Evolutionary conservation across 2,888 invertebrate species (phyloP).

Genomic region (Chalcis sispes): DNA sequence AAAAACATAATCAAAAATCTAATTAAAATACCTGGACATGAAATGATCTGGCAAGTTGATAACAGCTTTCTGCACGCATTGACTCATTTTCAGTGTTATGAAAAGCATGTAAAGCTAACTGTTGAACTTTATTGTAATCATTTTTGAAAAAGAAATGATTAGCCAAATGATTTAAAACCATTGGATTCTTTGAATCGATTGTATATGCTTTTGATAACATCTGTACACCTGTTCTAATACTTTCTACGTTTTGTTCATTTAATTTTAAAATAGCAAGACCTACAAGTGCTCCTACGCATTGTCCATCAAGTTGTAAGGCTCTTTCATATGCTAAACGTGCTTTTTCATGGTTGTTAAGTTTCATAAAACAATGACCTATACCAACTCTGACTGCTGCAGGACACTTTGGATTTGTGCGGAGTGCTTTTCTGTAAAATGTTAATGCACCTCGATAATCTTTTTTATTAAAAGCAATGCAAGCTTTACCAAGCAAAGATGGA

Average conservation of each 20-base stretch:
- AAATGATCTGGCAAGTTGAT: conserved; percentile 96
- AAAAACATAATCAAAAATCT: no score
- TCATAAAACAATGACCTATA: conserved; percentile 99
- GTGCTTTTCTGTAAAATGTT: conserved; percentile 98
- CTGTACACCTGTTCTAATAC: conserved; percentile 95
- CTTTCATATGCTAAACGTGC: conserved; percentile 97
- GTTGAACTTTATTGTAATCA: conserved; percentile 97
- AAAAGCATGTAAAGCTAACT: conserved; percentile 97
- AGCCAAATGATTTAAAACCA: conserved; percentile 99
- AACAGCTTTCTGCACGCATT: conserved; percentile 99
- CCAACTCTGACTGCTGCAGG: conserved; percentile 97
- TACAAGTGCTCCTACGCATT: conserved; percentile 97
- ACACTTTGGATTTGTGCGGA: conserved; percentile 96
- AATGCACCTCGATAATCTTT: conserved; percentile 96
- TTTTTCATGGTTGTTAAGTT: conserved; percentile 95
- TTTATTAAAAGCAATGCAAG: conserved; percentile 98
- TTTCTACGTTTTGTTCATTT: conserved; percentile 94
- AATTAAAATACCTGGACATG: conserved; percentile 88
- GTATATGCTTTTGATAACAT: conserved; percentile 97
- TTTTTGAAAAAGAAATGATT: conserved; percentile 99
- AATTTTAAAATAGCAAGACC: conserved; percentile 96
- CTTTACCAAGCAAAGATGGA: conserved; percentile 97
- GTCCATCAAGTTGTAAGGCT: conserved; percentile 92
- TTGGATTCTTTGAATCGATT: conserved; percentile 97
- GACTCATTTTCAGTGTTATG: conserved; percentile 99